phyloP scores from a whole-genome alignment of 2,797 vertebrate species.

The Notolepis coatsorum region DNA sequence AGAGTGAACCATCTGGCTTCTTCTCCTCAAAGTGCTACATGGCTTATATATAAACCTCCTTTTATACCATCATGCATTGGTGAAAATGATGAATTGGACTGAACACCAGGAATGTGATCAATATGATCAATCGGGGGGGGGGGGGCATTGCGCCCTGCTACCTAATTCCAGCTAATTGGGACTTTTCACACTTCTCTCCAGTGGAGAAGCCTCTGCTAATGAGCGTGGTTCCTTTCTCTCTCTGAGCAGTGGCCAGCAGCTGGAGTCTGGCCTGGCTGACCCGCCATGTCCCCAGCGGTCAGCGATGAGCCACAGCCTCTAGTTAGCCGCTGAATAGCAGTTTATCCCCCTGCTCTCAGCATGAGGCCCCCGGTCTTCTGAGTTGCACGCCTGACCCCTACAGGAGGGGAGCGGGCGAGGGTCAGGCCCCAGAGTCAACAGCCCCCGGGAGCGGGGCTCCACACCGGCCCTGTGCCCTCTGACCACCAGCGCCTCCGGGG shows the following conservation, averaged over 20 bases:
- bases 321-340: constrained; percentile 60
- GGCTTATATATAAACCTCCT: constrained; percentile 5
- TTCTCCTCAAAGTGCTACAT: constrained; percentile 32
- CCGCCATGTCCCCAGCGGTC: constrained; percentile 67
- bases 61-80: constrained; percentile 21
- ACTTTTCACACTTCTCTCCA: constrained; percentile 72
- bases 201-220: constrained; percentile 65
- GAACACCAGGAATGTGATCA: constrained; percentile 56
- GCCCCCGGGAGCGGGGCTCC: constrained; percentile 50
- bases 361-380: constrained; percentile 54
- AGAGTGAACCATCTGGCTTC: constrained; percentile 48
- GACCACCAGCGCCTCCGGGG: constrained; percentile 39
- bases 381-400: constrained; percentile 64
- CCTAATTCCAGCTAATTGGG: constrained; percentile 79
- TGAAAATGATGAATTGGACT: constrained; percentile 49
- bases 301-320: constrained; percentile 57
- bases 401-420: constrained; percentile 51
- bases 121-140: constrained; percentile 59
- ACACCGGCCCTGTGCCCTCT: constrained; percentile 44
- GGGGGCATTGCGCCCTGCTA: constrained; percentile 32
- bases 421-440: constrained; percentile 77
- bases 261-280: constrained; percentile 66
- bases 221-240: constrained; percentile 59
- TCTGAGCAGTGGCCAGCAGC: constrained; percentile 62
- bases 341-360: constrained; percentile 72